Evolutionary conservation across 2,797 vertebrate genomes (phyloP).

Genomic region (Paratrypauchen microcephalus): DNA sequence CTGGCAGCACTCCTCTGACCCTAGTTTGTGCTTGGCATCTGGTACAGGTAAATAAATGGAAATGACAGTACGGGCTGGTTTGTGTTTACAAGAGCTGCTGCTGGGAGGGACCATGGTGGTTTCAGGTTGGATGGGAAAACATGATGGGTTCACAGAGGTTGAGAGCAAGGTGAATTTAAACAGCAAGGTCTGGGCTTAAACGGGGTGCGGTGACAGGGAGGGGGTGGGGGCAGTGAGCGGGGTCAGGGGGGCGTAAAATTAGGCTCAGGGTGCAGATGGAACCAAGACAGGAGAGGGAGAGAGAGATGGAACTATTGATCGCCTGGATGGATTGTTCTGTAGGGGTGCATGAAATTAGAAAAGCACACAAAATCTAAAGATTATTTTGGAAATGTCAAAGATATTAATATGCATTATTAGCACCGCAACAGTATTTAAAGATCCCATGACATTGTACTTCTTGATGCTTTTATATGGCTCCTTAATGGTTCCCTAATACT

Average conservation of each 20-base stretch:
- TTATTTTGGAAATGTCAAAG: background rate
- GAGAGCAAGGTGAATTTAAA: slow-evolving; percentile 73
- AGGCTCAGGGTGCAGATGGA: slow-evolving; percentile 57
- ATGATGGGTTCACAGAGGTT: slow-evolving; percentile 66
- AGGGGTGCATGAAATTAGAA: background rate
- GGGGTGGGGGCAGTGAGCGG: slow-evolving; percentile 32
- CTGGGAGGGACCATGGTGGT: slow-evolving; percentile 44
- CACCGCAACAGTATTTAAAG: too few species aligned
- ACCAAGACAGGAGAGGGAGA: slow-evolving; percentile 48
- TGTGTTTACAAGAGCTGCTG: slow-evolving; percentile 46
- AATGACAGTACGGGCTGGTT: slow-evolving; percentile 39
- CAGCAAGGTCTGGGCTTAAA: slow-evolving; percentile 57
- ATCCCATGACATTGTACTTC: too few species aligned
- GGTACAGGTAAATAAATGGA: slow-evolving; percentile 67
- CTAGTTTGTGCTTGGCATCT: slow-evolving; percentile 58
- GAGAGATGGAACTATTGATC: slow-evolving; percentile 56
- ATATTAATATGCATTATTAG: background rate
- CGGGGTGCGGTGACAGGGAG: slow-evolving; percentile 65
- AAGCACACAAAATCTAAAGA: slow-evolving; percentile 4
- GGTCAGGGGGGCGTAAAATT: slow-evolving; percentile 49
- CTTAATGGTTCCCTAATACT: too few species aligned
- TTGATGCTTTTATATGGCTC: too few species aligned
- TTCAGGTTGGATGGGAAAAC: slow-evolving; percentile 71
- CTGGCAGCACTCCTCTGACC: slow-evolving; percentile 54
- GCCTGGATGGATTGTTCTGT: background rate